phyloP scores from a whole-genome alignment of 2,113 vertebrate genomes.

The Catharus bicknelli region DNA sequence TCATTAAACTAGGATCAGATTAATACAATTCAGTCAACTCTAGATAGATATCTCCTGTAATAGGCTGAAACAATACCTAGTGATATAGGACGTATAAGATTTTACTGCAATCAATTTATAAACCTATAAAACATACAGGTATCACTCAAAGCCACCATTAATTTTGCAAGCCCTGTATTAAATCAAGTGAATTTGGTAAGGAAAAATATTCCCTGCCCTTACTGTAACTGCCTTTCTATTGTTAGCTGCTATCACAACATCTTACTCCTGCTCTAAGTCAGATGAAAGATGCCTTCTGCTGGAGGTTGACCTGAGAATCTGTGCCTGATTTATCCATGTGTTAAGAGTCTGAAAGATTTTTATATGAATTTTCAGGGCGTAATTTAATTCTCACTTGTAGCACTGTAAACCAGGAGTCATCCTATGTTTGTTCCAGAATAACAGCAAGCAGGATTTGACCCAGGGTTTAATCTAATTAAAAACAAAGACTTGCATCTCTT shows the following conservation, averaged over 20 bases:
- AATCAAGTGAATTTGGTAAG: slow-evolving; percentile 70
- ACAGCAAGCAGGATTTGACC: slow-evolving; percentile 3
- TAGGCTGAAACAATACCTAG: slow-evolving; percentile 80
- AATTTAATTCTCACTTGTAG: slow-evolving; percentile 41
- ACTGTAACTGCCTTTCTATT: slow-evolving; percentile 42
- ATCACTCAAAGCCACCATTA: slow-evolving; percentile 78
- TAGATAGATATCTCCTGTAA: slow-evolving; percentile 79
- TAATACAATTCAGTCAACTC: slow-evolving; percentile 84
- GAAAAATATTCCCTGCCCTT: slow-evolving; percentile 46
- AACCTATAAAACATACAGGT: slow-evolving; percentile 81
- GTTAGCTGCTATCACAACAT: slow-evolving; percentile 60
- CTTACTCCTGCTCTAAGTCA: slow-evolving; percentile 60
- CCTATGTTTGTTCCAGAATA: slow-evolving; percentile 1
- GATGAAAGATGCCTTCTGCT: slow-evolving; percentile 71
- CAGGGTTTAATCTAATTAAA: background rate
- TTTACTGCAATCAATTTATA: slow-evolving; percentile 81
- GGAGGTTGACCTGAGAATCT: slow-evolving; percentile 62
- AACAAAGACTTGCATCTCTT: background rate
- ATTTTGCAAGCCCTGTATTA: slow-evolving; percentile 71
- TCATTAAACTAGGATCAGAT: slow-evolving; percentile 86
- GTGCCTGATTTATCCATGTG: slow-evolving; percentile 61
- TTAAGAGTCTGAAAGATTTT: slow-evolving; percentile 66
- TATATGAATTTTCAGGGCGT: slow-evolving; percentile 49
- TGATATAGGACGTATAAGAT: slow-evolving; percentile 77
- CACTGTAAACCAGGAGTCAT: background rate